Evolutionary conservation across 37 sponge, comb jelly and placozoan species (phyloP).

Genomic region (Tethya wilhelma): DNA sequence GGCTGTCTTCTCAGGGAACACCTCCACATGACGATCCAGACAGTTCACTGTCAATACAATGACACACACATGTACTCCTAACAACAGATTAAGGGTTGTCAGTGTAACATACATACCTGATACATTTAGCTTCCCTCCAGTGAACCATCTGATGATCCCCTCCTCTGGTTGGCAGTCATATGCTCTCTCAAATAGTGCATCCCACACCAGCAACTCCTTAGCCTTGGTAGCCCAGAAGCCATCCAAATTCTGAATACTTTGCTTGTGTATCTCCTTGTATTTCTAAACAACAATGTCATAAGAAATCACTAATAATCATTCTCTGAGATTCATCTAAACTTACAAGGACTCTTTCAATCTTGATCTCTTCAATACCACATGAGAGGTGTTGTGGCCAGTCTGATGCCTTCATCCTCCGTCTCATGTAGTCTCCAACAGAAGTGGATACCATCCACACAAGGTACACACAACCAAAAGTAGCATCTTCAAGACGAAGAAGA

Average conservation of each 20-base stretch:
- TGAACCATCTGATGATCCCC: constrained; percentile 79
- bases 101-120: constrained; percentile 69
- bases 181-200: constrained; percentile 48
- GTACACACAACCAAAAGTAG: background rate
- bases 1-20: too few species aligned
- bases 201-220: constrained; percentile 57
- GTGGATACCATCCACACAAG: background rate
- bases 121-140: constrained; percentile 76
- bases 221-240: constrained; percentile 75
- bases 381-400: background rate
- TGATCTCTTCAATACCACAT: background rate
- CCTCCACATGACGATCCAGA: constrained; percentile 53
- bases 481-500: background rate
- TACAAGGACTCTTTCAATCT: too few species aligned
- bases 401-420: background rate
- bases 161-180: constrained; percentile 42
- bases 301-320: too few species aligned
- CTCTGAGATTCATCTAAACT: too few species aligned
- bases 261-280: constrained; percentile 31
- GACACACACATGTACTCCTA: too few species aligned
- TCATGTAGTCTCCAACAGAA: background rate
- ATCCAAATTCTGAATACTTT: constrained; percentile 60
- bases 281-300: too few species aligned
- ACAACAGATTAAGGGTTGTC: too few species aligned
- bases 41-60: constrained; percentile 70